A percentile compares a stretch with the other conserved stretches of the same genome.
Evolutionary conservation across 2,113 vertebrate genomes (phyloP).

Genomic region (Lathamus discolor): DNA sequence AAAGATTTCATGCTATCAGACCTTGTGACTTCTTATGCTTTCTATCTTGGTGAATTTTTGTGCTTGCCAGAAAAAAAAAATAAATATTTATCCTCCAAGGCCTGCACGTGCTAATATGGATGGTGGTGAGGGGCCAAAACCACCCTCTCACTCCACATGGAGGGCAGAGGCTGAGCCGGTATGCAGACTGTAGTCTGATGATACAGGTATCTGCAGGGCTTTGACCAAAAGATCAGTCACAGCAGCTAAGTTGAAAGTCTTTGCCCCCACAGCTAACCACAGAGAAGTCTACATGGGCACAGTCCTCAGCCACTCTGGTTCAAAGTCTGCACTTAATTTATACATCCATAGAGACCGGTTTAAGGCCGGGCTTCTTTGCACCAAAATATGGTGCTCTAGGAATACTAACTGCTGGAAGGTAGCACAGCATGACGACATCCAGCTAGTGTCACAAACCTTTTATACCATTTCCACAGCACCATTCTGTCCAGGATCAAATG

Average conservation of each 20-base stretch:
- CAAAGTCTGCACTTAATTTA: not conserved
- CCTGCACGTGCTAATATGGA: not conserved
- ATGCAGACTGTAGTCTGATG: too few species aligned
- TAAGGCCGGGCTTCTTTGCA: not conserved
- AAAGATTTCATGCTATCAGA: not conserved
- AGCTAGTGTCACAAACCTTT: not conserved
- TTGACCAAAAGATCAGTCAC: not conserved
- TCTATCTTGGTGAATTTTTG: not conserved
- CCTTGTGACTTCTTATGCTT: not conserved
- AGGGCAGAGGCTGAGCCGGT: fast-evolving
- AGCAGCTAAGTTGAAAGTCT: not conserved
- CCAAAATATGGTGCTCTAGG: not conserved
- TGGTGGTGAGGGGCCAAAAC: not conserved
- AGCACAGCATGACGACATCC: fast-evolving
- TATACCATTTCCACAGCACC: not conserved
- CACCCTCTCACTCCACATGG: fast-evolving
- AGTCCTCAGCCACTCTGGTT: not conserved
- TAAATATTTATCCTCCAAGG: fast-evolving
- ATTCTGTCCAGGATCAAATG: fast-evolving
- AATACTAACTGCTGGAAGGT: not conserved
- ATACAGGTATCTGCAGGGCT: not conserved
- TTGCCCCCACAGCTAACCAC: not conserved
- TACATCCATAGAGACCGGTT: not conserved
- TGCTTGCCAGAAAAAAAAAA: not conserved
- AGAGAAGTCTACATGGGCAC: fast-evolving